Conservation (phyloP, 2,888 invertebrate genomes). For the Patella caerulea region DNA sequence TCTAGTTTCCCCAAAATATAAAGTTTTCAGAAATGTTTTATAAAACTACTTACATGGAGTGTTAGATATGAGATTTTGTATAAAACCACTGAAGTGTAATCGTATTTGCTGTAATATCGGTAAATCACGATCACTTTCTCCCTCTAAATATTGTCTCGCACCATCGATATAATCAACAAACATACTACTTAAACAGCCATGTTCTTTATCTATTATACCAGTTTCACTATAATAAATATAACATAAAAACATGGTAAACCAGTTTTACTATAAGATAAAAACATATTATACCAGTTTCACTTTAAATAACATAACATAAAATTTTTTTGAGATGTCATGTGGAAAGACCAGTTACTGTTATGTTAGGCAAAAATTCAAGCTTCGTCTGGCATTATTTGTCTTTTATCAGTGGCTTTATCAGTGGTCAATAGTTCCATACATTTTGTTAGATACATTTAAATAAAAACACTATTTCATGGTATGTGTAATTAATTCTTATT, state of each 20-base stretch:
- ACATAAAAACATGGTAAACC: not conserved
- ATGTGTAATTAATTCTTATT: no score
- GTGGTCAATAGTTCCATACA: no score
- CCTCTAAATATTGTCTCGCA: slow-evolving; percentile 89
- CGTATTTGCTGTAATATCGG: slow-evolving; percentile 88
- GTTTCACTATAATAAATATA: slow-evolving; percentile 69
- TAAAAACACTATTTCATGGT: not conserved
- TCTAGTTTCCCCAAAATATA: no score
- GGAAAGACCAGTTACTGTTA: no score
- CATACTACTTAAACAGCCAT: slow-evolving; percentile 86
- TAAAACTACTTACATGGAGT: slow-evolving; percentile 80
- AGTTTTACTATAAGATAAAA: slow-evolving; percentile 22
- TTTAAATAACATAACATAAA: not conserved
- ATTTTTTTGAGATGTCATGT: not conserved
- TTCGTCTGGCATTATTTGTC: no score
- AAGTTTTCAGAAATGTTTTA: no score
- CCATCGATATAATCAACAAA: slow-evolving; percentile 96
- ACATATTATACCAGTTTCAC: no score
- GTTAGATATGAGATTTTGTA: slow-evolving; percentile 92
- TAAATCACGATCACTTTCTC: slow-evolving; percentile 93
- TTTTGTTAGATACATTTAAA: not conserved
- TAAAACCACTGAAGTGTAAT: slow-evolving; percentile 93
- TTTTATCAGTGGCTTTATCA: no score
- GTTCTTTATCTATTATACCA: slow-evolving; percentile 86
- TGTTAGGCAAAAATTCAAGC: no score